These are phyloP conservation scores for Coelogynopora nodosa DNA, from an alignment of 2,888 invertebrate genomes.

Conservation along the genomic window DNA sequence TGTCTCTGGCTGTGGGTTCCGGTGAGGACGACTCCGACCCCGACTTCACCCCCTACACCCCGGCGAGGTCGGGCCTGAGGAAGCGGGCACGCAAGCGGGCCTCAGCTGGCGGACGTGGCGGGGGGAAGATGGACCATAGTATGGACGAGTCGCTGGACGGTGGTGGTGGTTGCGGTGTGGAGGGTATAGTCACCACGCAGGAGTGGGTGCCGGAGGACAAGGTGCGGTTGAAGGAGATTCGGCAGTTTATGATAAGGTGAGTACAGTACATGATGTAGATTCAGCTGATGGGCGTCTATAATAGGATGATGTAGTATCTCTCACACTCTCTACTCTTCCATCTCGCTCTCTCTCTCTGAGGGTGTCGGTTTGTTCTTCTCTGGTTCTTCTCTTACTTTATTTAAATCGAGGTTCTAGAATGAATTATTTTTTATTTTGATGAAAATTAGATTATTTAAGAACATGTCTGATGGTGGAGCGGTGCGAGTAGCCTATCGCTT, in stretches of 20 bases:
- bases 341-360: too few species aligned
- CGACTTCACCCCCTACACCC: constrained; percentile 68
- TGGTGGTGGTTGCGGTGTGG: constrained; percentile 67
- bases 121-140: background rate
- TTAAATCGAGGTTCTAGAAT: too few species aligned
- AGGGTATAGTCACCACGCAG: constrained; percentile 81
- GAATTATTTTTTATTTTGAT: too few species aligned
- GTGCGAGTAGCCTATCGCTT: too few species aligned
- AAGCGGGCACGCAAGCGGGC: constrained; percentile 73
- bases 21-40: background rate
- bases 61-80: constrained; percentile 78
- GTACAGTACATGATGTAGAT: too few species aligned
- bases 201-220: constrained; percentile 94
- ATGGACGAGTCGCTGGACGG: background rate
- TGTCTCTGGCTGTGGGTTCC: background rate
- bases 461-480: too few species aligned
- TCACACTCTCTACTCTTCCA: too few species aligned
- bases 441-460: too few species aligned
- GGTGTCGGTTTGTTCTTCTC: too few species aligned
- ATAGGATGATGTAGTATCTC: too few species aligned
- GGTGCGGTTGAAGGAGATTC: constrained; percentile 91
- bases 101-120: background rate
- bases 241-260: constrained; percentile 52
- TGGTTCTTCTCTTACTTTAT: too few species aligned
- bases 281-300: too few species aligned